Evolutionary conservation across 37 sponge, comb jelly and placozoan species (phyloP), one percentile per base, ranked within the genome.

Genomic region (Haliclona indistincta): DNA sequence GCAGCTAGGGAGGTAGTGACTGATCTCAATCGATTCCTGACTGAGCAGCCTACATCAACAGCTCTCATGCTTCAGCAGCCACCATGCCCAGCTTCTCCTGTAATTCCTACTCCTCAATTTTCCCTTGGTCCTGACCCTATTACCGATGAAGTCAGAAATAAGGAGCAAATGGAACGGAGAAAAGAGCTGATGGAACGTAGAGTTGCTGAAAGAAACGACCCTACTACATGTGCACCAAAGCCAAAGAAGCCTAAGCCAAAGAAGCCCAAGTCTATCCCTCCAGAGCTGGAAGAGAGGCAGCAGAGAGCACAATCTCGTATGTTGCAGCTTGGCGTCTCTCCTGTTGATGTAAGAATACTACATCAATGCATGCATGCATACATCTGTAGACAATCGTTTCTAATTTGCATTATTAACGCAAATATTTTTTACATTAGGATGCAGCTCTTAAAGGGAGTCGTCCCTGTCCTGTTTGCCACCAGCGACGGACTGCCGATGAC

Each of bases 231-330:
- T n/a, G n/a, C n/a, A n/a, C n/a, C n/a, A n/a, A n/a, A n/a, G n/a
- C n/a, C n/a, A 47, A 75, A 63, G 20, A 61, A 19, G 22, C 22
- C 58, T 11, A 22, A 56, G 43, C 56, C 67, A 0, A 51, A 64
- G 43, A 81, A 73, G 67, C 65, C 36, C 67, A 81, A 81, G 56
- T 7, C 54, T 32, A 49, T 53, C 55, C 43, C 53, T 0, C 82
- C 74, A 58, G 66, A 81, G 73, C 66, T 81, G 55, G 74, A 81
- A 54, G 73, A 73, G 54, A 45, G 73, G 25, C 73, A 65, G 25
- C 4, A 64, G 54, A 51, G 67, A 52, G 73, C 82, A 49, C 38
- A 63, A 56, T 64, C 63, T 4, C 64, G 58, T 40, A 61, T 71
- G 65, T 38, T 71, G 3, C 63, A 71, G 65, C 33, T 71, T 34